Evolutionary conservation across 2,113 vertebrate genomes (phyloP), one percentile per base, ranked within the genome.

Genomic region (Brachypteracias leptosomus): DNA sequence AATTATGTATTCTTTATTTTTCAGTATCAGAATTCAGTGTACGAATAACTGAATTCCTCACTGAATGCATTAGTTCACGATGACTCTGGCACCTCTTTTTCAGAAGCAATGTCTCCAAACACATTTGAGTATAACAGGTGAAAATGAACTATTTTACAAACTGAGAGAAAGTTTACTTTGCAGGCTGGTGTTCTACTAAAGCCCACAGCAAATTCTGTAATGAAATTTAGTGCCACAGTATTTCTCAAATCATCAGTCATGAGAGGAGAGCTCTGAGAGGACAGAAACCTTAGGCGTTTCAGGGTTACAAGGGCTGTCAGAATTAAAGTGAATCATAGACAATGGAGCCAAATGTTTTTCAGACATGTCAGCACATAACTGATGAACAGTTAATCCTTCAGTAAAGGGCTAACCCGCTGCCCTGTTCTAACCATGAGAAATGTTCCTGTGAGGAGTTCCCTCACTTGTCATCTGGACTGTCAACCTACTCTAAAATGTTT

Each of bases 311-410:
- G 65, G 86, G 62, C 58, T 94, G 38, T 61, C 49, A 94, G 71
- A 94, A 95, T 74, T 95, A n/a, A 90, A 89, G 65, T 77, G 92
- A 97, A 89, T 89, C 90, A 79, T 79, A 84, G 83, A 83, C 47
- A 73, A 85, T 83, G 59, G 76, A 76, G 57, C 72, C 59, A 90
- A 87, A 93, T 76, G 72, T 92, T 97, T 97, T 95, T 89, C 70
- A 96, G 90, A 82, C 62, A 61, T 91, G 91, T 95, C 95, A 96
- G 81, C 78, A 86, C 4, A 2, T 92, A 96, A 95, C 73, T 90
- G 90, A 94, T 79, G 91, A 93, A 86, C 88, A 94, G 86, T 92
- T 96, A 97, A 97, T 97, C 94, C 94, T 92, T 95, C 96, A 97
- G 88, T 74, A 95, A 95, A 10, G 33, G 55, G 94, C 95, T 97